These are phyloP conservation scores for Turnix velox DNA, from an alignment of 2,113 vertebrate species.

Conservation along the genomic window DNA sequence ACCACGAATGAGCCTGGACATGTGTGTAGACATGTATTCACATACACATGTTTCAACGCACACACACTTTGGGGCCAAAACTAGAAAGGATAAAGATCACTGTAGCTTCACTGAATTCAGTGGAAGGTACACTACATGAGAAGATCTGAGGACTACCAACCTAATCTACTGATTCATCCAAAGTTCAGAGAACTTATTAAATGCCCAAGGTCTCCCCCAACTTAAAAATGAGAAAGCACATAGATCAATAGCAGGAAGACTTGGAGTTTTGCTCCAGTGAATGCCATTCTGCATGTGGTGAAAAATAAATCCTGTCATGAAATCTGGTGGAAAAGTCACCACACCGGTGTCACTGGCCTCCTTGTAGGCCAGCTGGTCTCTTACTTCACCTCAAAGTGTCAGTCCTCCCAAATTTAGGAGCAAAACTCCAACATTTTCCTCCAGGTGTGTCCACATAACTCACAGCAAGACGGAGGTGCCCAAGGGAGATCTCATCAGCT, in stretches of 20 bases:
- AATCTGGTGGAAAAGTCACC: background rate
- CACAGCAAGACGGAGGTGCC: background rate
- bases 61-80: background rate
- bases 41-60: fast-evolving
- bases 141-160: background rate
- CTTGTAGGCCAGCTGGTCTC: background rate
- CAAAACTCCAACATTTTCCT: background rate
- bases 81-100: background rate
- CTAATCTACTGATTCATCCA: background rate
- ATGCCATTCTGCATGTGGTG: background rate
- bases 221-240: background rate
- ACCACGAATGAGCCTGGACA: fast-evolving
- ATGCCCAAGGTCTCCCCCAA: background rate
- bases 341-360: background rate
- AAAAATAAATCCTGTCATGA: too few species aligned
- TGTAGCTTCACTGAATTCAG: background rate
- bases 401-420: background rate
- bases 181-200: background rate
- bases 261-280: background rate
- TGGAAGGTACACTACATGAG: background rate
- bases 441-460: background rate
- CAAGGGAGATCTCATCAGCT: background rate
- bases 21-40: fast-evolving
- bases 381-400: background rate
- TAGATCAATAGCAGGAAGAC: background rate